Evolutionary conservation across 2,888 invertebrate species (phyloP).

Genomic region (Odontocolon sp.): DNA sequence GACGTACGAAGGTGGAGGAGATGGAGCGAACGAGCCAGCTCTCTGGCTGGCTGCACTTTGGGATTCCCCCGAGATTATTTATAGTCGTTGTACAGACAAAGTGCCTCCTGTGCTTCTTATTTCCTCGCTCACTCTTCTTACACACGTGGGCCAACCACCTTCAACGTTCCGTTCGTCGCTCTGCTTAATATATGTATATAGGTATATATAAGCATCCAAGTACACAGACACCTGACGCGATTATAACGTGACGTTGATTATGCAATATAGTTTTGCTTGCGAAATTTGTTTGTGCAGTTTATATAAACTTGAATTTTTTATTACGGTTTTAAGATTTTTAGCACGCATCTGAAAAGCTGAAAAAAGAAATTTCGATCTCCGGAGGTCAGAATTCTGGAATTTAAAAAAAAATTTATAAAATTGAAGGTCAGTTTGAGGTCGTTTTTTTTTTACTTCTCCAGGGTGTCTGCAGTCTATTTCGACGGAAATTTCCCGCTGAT

Average conservation of each 20-base stretch:
- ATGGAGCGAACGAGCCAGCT: slow-evolving; percentile 28
- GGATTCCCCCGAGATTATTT: slow-evolving; percentile 77
- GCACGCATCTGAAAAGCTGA: too few species aligned
- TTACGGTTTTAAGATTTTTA: background rate
- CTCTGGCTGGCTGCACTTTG: slow-evolving; percentile 45
- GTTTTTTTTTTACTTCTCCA: too few species aligned
- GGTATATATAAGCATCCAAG: too few species aligned
- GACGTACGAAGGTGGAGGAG: slow-evolving; percentile 30
- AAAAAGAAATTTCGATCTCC: too few species aligned
- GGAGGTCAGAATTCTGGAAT: too few species aligned
- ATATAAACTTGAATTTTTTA: background rate
- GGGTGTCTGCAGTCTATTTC: too few species aligned
- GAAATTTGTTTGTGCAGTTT: slow-evolving; percentile 8
- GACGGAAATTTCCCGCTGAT: too few species aligned
- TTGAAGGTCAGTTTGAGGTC: too few species aligned
- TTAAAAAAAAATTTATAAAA: too few species aligned
- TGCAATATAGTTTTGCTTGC: slow-evolving; percentile 26
- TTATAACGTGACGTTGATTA: slow-evolving; percentile 18
- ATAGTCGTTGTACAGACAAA: slow-evolving; percentile 69
- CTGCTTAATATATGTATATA: slow-evolving; percentile 66
- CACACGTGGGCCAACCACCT: slow-evolving; percentile 67
- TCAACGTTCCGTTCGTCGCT: slow-evolving; percentile 58
- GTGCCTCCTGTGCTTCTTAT: slow-evolving; percentile 48
- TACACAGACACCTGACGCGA: slow-evolving; percentile 29
- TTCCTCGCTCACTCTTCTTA: background rate